Percentiles rank a stretch among this genome's conserved stretches.
phyloP scores from a whole-genome alignment of 2,888 invertebrate species.

The Drosophila lutescens region DNA sequence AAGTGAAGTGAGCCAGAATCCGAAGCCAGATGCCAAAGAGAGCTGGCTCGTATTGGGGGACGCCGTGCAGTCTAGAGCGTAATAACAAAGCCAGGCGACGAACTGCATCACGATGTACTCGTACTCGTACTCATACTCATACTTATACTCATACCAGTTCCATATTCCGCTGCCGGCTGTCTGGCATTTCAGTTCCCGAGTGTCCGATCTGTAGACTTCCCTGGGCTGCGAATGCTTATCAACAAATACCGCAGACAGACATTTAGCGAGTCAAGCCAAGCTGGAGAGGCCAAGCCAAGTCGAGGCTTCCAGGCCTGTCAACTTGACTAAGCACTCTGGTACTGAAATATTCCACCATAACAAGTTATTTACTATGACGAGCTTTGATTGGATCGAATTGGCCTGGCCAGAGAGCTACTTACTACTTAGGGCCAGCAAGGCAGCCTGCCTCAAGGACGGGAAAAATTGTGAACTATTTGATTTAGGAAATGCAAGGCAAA shows the following conservation, averaged over 20 bases:
- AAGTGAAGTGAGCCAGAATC: constrained; percentile 19
- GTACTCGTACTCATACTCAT: constrained; percentile 8
- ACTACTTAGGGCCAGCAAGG: not conserved
- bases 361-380: constrained; percentile 81
- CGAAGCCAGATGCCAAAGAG: constrained; percentile 10
- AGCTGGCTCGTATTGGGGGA: constrained; percentile 42
- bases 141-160: constrained; percentile 31
- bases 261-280: constrained; percentile 54
- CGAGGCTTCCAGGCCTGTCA: constrained; percentile 61
- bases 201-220: constrained; percentile 20
- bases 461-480: constrained; percentile 76
- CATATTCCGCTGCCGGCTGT: constrained; percentile 57
- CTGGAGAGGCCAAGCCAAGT: not conserved
- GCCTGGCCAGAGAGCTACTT: constrained; percentile 23
- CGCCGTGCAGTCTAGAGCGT: constrained; percentile 78
- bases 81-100: constrained; percentile 54
- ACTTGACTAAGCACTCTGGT: constrained; percentile 60
- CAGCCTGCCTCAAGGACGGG: constrained; percentile 71
- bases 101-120: constrained; percentile 36
- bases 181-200: constrained; percentile 37
- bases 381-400: constrained; percentile 45
- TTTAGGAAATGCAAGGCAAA: constrained; percentile 69
- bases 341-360: constrained; percentile 79
- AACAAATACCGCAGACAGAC: constrained; percentile 78
- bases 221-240: constrained; percentile 62